Evolutionary conservation across 2,113 vertebrate genomes (phyloP).

Genomic region (Oplegnathus fasciatus): DNA sequence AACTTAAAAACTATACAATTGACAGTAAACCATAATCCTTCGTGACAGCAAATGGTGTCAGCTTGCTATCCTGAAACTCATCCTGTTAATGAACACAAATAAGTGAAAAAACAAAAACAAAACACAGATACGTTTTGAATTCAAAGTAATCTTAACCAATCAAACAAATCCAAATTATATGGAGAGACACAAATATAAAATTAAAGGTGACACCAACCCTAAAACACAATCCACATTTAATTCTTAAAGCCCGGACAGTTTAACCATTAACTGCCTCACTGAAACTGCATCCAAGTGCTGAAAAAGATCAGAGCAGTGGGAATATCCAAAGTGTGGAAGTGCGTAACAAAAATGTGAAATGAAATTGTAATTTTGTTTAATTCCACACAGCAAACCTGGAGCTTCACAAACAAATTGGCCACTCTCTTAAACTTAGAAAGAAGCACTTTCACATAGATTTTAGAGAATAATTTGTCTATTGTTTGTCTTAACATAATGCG

Average conservation of each 20-base stretch:
- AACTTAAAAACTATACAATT: not conserved
- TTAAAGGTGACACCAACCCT: conserved; percentile 49
- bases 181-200: conserved; percentile 37
- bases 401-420: not conserved
- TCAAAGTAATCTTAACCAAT: not conserved
- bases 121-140: not conserved
- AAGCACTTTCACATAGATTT: not conserved
- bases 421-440: not conserved
- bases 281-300: not conserved
- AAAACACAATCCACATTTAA: conserved; percentile 39
- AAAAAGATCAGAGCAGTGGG: not conserved
- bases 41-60: not conserved
- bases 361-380: not conserved
- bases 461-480: not conserved
- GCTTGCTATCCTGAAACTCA: not conserved
- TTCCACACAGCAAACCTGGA: not conserved
- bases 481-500: not conserved
- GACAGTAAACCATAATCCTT: not conserved
- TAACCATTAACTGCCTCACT: not conserved
- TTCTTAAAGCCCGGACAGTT: conserved; percentile 10
- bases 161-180: not conserved
- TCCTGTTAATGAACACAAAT: not conserved
- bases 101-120: not conserved
- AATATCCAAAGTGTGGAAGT: not conserved
- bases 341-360: not conserved